Percentiles rank a stretch among this genome's conserved stretches.
These are phyloP conservation scores for Rhombomys opimus DNA, from an alignment of 2,113 vertebrate species.

Conservation along the genomic window DNA sequence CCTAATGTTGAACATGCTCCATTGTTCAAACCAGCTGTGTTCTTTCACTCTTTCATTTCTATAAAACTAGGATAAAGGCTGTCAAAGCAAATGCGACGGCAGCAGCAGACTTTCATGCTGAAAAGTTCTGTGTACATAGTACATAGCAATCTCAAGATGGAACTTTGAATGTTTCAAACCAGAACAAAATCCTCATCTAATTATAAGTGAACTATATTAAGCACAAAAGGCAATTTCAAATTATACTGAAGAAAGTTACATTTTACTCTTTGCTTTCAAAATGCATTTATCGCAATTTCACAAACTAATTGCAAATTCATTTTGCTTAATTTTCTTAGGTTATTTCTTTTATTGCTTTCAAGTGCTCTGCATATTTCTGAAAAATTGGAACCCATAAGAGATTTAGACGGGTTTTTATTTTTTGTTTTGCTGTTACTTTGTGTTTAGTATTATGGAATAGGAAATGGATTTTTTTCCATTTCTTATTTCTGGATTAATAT, in stretches of 20 bases:
- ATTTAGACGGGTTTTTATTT: constrained; percentile 76
- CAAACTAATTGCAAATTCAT: constrained; percentile 90
- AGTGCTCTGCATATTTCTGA: constrained; percentile 84
- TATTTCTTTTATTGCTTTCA: constrained; percentile 90
- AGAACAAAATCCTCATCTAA: constrained; percentile 93
- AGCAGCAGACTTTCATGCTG: constrained; percentile 90
- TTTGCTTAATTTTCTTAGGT: constrained; percentile 90
- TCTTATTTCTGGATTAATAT: constrained; percentile 87
- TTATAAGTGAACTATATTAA: constrained; percentile 93
- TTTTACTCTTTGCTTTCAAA: constrained; percentile 90
- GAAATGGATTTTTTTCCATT: constrained; percentile 87
- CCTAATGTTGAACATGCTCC: constrained; percentile 90
- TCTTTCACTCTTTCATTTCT: constrained; percentile 91
- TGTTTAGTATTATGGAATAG: constrained; percentile 88
- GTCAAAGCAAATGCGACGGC: constrained; percentile 89
- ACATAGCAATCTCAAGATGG: constrained; percentile 91
- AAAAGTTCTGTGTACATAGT: constrained; percentile 91
- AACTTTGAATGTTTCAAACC: constrained; percentile 91
- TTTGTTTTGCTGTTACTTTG: constrained; percentile 85
- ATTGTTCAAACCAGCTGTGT: constrained; percentile 92
- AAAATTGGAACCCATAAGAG: constrained; percentile 83
- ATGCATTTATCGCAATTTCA: constrained; percentile 86
- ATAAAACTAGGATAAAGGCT: constrained; percentile 90
- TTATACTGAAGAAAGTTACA: constrained; percentile 90
- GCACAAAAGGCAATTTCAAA: constrained; percentile 92